These are phyloP conservation scores for Psophia crepitans DNA, from an alignment of 2,113 vertebrate species.

Conservation along the genomic window DNA sequence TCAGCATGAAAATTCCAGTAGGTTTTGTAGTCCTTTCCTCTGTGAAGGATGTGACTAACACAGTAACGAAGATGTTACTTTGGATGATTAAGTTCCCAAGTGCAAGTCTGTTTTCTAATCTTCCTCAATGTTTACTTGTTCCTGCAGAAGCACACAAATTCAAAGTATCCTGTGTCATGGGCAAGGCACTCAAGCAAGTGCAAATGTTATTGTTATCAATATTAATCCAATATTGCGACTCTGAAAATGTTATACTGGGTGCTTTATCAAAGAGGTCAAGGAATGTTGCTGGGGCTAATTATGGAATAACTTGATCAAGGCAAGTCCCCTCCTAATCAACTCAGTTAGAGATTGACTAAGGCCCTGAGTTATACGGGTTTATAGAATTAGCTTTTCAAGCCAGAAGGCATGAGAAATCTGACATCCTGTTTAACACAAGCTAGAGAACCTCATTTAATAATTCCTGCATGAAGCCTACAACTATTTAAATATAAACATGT, in stretches of 20 bases:
- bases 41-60: not conserved
- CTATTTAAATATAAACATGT: not conserved
- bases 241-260: not conserved
- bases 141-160: not conserved
- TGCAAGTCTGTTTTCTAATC: not conserved
- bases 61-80: not conserved
- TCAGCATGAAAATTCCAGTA: not conserved
- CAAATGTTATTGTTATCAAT: not conserved
- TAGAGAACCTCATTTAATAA: not conserved
- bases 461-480: not conserved
- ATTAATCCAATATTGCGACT: not conserved
- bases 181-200: not conserved
- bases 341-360: not conserved
- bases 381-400: not conserved
- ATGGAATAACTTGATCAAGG: not conserved
- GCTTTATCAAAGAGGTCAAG: not conserved
- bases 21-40: not conserved
- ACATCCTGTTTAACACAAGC: not conserved
- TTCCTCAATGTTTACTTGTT: not conserved
- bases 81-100: not conserved
- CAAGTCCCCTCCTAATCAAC: not conserved
- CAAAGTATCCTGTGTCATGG: not conserved
- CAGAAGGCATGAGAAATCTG: not conserved
- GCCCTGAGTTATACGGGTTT: not conserved
- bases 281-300: not conserved